Evolutionary conservation across 2,113 vertebrate species (phyloP), one percentile per base, ranked within the genome.

Genomic region (Pogona vitticeps): DNA sequence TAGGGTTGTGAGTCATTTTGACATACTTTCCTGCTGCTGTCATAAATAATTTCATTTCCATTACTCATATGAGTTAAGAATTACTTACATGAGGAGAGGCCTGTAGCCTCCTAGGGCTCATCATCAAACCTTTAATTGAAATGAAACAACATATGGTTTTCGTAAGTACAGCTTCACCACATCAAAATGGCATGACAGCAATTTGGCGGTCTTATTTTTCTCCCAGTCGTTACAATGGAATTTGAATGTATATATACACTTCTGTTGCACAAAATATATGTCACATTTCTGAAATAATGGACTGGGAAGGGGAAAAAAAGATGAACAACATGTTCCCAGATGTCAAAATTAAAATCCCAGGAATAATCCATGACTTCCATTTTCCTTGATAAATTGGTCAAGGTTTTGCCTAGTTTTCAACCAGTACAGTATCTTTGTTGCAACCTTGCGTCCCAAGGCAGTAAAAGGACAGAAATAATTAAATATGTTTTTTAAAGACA

Each of bases 51-150:
- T 82, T 65, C 52, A 82, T 82, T 82, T 76, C 73, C 58, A 56
- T 75, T 89, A 83, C 78, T 78, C 88, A 72, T 14, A 83, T 72
- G 80, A 86, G 56, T n/a, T 78, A 86, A 86, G 75, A 78, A 86
- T 73, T 86, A 78, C 42, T 89, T 72, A 87, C 85, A 81, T 75
- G 59, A 87, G 59, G 75, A 81, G 59, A 81, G 31, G 59, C 59
- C 75, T 87, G n/a, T 78, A 75, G 70, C 85, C 70, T 80, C 84
- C 12, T 14, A 72, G 76, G 76, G 76, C 76, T 80, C 70, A 81
- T 87, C 79, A 81, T 67, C 75, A 79, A 52, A 82, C 20, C 70
- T 6, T n/a, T 31, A 89, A 83, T 83, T 23, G 80, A 6, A 58
- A 3, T 26, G 6, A 79, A 84, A 63, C 38, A 78, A 79, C 76